phyloP scores from a whole-genome alignment of 2,113 vertebrate species.

The Ardeotis arabs region DNA sequence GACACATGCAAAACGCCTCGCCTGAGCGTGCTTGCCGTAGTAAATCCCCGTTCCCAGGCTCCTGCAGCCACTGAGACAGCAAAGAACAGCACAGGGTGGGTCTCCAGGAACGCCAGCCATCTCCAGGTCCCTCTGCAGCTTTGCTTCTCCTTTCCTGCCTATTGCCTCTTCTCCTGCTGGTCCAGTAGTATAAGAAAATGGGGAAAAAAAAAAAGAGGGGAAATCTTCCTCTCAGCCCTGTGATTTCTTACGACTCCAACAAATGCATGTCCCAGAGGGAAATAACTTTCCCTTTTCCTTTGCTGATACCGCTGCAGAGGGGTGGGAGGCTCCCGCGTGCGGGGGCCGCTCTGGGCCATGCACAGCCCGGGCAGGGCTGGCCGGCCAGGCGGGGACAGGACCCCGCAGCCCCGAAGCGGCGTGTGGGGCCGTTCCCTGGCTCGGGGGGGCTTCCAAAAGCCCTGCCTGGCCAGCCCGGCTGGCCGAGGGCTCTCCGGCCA shows the following conservation, averaged over 20 bases:
- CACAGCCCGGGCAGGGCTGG: not conserved
- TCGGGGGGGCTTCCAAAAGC: not conserved
- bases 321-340: not conserved
- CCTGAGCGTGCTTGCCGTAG: not conserved
- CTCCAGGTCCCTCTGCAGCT: not conserved
- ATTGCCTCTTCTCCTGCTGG: not conserved
- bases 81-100: not conserved
- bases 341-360: not conserved
- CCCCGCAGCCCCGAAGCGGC: too few relatives aligned
- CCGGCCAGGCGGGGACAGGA: not conserved
- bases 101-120: not conserved
- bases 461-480: not conserved
- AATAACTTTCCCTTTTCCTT: not conserved
- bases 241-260: not conserved
- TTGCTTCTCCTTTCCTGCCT: not conserved
- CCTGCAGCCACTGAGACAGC: not conserved
- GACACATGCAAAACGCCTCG: not conserved
- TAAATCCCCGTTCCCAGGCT: not conserved
- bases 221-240: not conserved
- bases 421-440: not conserved
- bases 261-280: too few relatives aligned
- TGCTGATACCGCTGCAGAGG: not conserved
- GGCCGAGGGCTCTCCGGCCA: too few relatives aligned
- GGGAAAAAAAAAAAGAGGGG: not conserved
- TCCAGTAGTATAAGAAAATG: not conserved